Conservation (phyloP, 2,888 invertebrate genomes). For the Cheilosia scutellata region DNA sequence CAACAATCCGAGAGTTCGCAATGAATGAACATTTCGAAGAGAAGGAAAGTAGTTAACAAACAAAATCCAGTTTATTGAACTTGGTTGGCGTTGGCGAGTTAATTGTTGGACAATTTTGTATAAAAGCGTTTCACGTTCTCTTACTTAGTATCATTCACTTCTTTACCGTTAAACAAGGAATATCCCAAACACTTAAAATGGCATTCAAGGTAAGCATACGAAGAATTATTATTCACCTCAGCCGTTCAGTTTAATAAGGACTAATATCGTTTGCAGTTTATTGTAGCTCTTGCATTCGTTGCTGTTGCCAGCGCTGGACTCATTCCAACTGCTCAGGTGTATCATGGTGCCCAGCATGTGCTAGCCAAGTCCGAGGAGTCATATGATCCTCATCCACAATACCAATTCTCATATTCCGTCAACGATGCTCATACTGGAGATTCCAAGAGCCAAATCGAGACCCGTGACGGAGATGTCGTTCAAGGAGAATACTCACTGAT, state of each 20-base stretch:
- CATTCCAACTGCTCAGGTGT: conserved; percentile 69
- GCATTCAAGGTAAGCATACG: conserved; percentile 38
- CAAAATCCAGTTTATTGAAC: conserved; percentile 65
- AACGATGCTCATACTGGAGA: conserved; percentile 84
- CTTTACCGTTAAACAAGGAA: conserved; percentile 16
- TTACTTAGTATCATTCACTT: conserved; percentile 46
- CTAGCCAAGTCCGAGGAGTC: conserved; percentile 52
- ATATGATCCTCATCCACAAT: conserved; percentile 70
- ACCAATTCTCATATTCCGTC: conserved; percentile 81
- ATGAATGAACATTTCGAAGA: not conserved
- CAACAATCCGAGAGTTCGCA: too few relatives aligned
- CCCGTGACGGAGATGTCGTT: conserved; percentile 83
- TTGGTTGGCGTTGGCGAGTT: conserved; percentile 7
- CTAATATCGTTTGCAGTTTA: conserved; percentile 56
- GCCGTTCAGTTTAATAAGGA: not conserved
- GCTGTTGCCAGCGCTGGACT: conserved; percentile 77
- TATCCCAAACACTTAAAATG: conserved; percentile 56
- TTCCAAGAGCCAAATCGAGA: conserved; percentile 83
- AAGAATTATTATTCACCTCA: not conserved
- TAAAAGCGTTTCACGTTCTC: conserved; percentile 44
- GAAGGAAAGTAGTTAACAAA: not conserved
- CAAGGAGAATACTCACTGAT: conserved; percentile 84
- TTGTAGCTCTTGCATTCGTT: conserved; percentile 75
- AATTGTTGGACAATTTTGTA: conserved; percentile 1
- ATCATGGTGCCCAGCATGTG: conserved; percentile 69